Evolutionary conservation across 2,888 invertebrate genomes (phyloP), one percentile per base, ranked within the genome.

Genomic region (Melipona bicolor): DNA sequence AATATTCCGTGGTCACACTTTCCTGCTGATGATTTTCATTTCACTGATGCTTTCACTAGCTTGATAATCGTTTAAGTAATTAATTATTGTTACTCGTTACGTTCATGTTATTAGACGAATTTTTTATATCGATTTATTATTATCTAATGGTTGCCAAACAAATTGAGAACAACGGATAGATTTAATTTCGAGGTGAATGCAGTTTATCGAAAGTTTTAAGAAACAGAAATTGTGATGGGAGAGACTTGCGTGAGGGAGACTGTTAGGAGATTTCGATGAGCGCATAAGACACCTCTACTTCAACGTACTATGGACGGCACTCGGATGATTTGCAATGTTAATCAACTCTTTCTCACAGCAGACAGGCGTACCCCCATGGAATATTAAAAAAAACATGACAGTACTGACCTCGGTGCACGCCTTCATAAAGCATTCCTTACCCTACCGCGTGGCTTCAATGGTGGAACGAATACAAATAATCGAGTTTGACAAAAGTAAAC

Each of bases 241-340:
- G 24, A 19, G 24, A 43, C 21, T 43, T 9, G 64, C 17, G 43
- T 32, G 9, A 4, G 0, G 24, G 13, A 50, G 72, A 56, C 71
- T 64, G 77, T 43, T 32, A 32, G 67, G 90, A 87, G 90, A 91
- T 75, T 87, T 90, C 68, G 86, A 91, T 81, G 91, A 74, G 79
- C 87, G 88, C 80, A 79, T 59, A 86, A 83, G 81, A 64, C 65
- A 64, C 9, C 43, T 24, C 65, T 43, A 68, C 67, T 21, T 78
- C 54, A 71, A 68, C 76, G 64, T 84, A 65, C 74, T 50, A 32
- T 36, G 62, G 74, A 74, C 80, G 80, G 69, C 49, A 65, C 73
- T 65, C 64, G 50, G 52, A 43, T 62, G 70, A 86, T 90, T 90
- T 90, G 87, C 88, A 88, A 90, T 90, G 88, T 88, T 88, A 88